A percentile compares a stretch with the other conserved stretches of the same genome.
Evolutionary conservation across 2,888 invertebrate genomes (phyloP).

Genomic region (Pyrrhosoma nymphula): DNA sequence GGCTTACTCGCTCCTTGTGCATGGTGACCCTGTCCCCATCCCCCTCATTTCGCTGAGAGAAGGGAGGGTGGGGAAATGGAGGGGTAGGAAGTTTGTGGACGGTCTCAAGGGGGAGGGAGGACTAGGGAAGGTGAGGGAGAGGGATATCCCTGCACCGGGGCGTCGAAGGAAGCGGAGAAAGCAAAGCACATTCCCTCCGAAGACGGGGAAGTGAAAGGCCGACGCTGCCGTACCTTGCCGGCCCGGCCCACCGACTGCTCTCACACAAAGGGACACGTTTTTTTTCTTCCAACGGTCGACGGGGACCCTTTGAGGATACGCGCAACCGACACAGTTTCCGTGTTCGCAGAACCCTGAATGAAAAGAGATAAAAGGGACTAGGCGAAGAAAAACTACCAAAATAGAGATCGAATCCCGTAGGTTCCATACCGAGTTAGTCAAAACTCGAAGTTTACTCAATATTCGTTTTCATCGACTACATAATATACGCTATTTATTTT

Average conservation of each 20-base stretch:
- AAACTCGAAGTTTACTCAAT: neutral
- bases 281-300: neutral
- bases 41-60: neutral
- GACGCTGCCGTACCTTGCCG: neutral
- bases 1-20: neutral
- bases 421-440: neutral
- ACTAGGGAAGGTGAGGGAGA: neutral
- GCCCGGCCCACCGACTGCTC: neutral
- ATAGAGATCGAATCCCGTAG: neutral
- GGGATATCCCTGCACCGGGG: neutral
- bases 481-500: neutral
- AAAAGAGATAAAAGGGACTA: neutral
- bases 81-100: neutral
- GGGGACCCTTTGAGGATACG: neutral
- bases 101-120: neutral
- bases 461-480: neutral
- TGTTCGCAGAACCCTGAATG: neutral
- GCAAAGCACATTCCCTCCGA: neutral
- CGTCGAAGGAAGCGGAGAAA: neutral
- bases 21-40: neutral
- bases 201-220: constrained; percentile 20
- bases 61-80: neutral
- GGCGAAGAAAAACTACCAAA: neutral
- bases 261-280: neutral
- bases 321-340: neutral